These are phyloP conservation scores for Callipepla squamata DNA, from an alignment of 2,113 vertebrate species.

Conservation along the genomic window DNA sequence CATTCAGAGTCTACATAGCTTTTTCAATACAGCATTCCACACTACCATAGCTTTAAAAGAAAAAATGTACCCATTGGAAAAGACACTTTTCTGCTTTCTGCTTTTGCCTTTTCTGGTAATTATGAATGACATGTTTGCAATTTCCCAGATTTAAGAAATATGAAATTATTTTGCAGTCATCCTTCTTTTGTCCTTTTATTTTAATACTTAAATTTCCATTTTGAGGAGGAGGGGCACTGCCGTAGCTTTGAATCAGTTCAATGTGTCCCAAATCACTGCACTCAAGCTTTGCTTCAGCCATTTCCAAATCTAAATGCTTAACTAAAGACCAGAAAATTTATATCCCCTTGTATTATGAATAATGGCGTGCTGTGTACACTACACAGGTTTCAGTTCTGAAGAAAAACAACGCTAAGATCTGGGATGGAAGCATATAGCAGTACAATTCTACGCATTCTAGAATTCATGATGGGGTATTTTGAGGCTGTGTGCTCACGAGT, in stretches of 20 bases:
- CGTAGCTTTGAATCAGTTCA: constrained; percentile 52
- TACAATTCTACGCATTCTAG: neutral
- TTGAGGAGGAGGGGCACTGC: constrained; percentile 17
- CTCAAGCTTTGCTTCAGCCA: neutral
- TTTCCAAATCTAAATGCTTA: constrained; percentile 41
- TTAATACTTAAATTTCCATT: constrained; percentile 66
- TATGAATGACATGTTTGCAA: constrained; percentile 71
- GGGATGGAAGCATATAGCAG: neutral
- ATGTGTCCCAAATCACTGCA: constrained; percentile 47
- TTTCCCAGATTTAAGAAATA: constrained; percentile 67
- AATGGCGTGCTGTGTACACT: neutral
- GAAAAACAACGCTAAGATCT: constrained; percentile 22
- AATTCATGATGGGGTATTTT: neutral
- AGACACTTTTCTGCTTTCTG: constrained; percentile 63
- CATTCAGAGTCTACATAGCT: constrained; percentile 59
- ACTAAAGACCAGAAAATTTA: constrained; percentile 60
- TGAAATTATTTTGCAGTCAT: constrained; percentile 64
- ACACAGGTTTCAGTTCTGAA: constrained; percentile 30
- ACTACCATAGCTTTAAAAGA: constrained; percentile 59
- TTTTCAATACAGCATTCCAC: constrained; percentile 65
- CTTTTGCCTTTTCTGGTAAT: constrained; percentile 69
- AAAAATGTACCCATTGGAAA: constrained; percentile 63
- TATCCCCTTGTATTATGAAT: neutral
- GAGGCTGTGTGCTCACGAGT: rapidly evolving
- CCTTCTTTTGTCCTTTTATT: constrained; percentile 65